Evolutionary conservation across 35 echinoderm and acorn worm genomes (phyloP), one percentile per base, ranked within the genome.

Genomic region (Antedon bifida): DNA sequence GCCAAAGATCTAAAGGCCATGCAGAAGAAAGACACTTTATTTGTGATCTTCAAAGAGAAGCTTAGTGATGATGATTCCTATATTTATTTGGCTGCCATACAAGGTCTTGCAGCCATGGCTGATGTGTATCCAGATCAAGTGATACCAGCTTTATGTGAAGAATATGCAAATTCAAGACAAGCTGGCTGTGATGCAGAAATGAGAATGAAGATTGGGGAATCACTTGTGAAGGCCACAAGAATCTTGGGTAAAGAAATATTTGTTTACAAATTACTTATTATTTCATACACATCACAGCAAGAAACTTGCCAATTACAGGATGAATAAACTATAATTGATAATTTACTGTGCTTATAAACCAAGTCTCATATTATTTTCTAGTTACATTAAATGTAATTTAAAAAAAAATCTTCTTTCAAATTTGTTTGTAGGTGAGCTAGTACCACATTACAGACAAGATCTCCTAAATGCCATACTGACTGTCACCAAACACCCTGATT

Each of bases 151-250:
- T 74, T 97, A 29, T 97, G 94, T 74, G 30, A 56, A 39, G 86
- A 76, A 46, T 97, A 84, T 86, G 51, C 34, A 3, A 34, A 74
- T 77, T 39, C 29, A 39, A 87, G 46, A 78, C 82, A 35, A 44
- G 16, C 31, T 19, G 30, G 77, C 46, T 75, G 36, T 85, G 76
- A 74, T 35, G 35, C 82, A 4, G 94, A 97, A 75, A 90, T 86
- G 17, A 89, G 83, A n/a, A 77, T 97, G 55, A 97, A 97, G 42
- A 30, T 97, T 28, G 94, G 94, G 21, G 94, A 97, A 85, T 87
- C 94, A 34, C 76, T 97, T 33, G 94, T 97, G 17, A 92, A 83
- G 79, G 87, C 94, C 16, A 92, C 87, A 75, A 74, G 90, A 75
- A 23, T 35, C 32, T 75, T 97, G 29, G 94, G 94, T 97, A 45